A percentile compares a stretch with the other conserved stretches of the same genome.
phyloP scores from a whole-genome alignment of 2,797 vertebrate genomes.

The Acipenser ruthenus region DNA sequence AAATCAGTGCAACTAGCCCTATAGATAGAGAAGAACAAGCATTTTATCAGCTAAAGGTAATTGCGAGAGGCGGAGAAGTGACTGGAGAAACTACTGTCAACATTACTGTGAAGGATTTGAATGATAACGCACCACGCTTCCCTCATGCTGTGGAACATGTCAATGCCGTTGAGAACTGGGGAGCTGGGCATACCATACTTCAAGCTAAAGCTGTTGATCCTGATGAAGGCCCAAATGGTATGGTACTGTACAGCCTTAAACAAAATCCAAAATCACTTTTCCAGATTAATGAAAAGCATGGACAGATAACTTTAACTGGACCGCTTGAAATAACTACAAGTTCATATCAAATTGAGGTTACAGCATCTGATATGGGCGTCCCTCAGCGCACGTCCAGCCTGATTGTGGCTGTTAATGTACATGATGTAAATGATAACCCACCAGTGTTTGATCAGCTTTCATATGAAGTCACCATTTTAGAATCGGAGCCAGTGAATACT shows the following conservation, averaged over 20 bases:
- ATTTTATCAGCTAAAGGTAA: conserved; percentile 86
- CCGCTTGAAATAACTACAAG: conserved; percentile 77
- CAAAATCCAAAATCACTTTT: conserved; percentile 86
- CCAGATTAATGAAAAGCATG: conserved; percentile 73
- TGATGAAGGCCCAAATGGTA: conserved; percentile 81
- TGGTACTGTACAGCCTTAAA: conserved; percentile 81
- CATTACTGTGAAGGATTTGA: conserved; percentile 91
- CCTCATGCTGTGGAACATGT: conserved; percentile 79
- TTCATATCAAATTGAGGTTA: conserved; percentile 85
- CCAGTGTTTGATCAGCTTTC: conserved; percentile 93
- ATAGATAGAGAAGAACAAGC: conserved; percentile 89
- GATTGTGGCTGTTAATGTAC: conserved; percentile 81
- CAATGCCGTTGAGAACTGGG: conserved; percentile 93
- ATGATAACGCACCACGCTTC: conserved; percentile 90
- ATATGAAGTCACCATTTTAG: conserved; percentile 84
- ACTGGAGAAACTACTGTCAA: conserved; percentile 84
- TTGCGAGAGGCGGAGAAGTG: conserved; percentile 82
- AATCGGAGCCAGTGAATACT: conserved; percentile 91
- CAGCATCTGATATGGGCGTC: conserved; percentile 81
- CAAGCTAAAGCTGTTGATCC: conserved; percentile 86
- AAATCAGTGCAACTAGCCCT: conserved; percentile 75
- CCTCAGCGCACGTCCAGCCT: conserved; percentile 77
- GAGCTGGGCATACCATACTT: conserved; percentile 84
- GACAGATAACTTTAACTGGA: conserved; percentile 75
- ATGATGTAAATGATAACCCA: conserved; percentile 91